Conservation (phyloP, 2,113 vertebrate species). For the Lagopus muta region DNA sequence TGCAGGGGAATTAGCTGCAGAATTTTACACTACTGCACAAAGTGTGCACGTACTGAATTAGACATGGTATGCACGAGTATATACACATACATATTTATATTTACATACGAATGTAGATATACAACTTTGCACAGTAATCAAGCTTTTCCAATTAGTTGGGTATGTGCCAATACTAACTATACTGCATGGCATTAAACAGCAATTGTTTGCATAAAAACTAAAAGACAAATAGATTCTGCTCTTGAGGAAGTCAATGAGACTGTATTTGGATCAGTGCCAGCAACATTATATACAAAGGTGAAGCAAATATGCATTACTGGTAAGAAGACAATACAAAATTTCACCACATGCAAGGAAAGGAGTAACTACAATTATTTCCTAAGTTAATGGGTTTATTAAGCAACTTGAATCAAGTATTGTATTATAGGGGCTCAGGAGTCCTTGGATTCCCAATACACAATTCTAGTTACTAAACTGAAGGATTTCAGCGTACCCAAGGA, state of each 20-base stretch:
- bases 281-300: neutral
- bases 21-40: neutral
- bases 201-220: neutral
- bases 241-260: neutral
- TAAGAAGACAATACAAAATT: neutral
- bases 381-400: neutral
- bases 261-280: neutral
- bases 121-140: neutral
- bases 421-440: neutral
- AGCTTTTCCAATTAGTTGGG: neutral
- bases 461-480: neutral
- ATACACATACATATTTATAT: slow-evolving; percentile 44
- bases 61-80: slow-evolving; percentile 31
- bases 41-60: neutral
- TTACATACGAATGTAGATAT: neutral
- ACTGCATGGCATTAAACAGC: neutral
- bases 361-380: neutral
- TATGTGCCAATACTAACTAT: neutral
- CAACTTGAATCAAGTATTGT: neutral
- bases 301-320: neutral
- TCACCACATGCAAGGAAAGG: neutral
- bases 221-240: neutral
- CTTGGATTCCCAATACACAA: neutral
- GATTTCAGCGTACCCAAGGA: neutral
- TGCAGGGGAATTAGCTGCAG: neutral